Base-by-base conservation (phyloP, 2,797 vertebrate genomes). In the Galago senegalensis region DNA sequence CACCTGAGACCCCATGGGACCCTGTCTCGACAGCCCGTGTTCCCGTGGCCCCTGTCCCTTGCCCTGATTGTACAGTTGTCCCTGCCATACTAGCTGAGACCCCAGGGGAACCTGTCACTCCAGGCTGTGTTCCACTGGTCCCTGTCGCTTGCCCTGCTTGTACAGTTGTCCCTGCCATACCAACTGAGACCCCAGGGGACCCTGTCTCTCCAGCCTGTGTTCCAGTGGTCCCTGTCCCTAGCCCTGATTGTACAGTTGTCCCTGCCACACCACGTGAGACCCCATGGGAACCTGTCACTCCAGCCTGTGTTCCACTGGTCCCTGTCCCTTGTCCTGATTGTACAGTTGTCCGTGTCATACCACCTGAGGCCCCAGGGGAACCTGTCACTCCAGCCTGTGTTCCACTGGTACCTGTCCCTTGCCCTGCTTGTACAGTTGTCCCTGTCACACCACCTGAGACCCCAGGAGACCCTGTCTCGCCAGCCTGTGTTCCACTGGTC, bases 1-100 rank as follows among this genome's bases (percentile, higher is more conserved):
- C n/a, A 34, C 8, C 6, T 17, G 16, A 34, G 0, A 0, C 14
- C 8, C 7, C 1, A 69, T 1, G n/a, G 18, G 1, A 18, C 18
- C n/a, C 69, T 23, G 34, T 37, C 8, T 23, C 20, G 2, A 0
- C 34, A 37, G 2, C 3, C 11, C 18, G 34, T 23, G 0, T 4
- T 34, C 67, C 18, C 5, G 0, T 69, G n/a, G 9, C 34, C 18
- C 18, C 69, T 21, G 69, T 37, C 9, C 5, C 23, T 27, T 6
- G 2, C 7, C 12, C 5, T 73, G 70, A 40, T 1, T 13, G 70
- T 43, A 12, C 23, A 25, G 5, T 40, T 40, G 37, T 40, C 23
- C 5, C 70, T 25, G 21, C 25, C 5, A 1, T 20, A 27, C 1
- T 7, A 29, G 3, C 25, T 29, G 40, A 40, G 40, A 40, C 40